Evolutionary conservation across 2,797 vertebrate genomes (phyloP).

Genomic region (Varecia variegata): DNA sequence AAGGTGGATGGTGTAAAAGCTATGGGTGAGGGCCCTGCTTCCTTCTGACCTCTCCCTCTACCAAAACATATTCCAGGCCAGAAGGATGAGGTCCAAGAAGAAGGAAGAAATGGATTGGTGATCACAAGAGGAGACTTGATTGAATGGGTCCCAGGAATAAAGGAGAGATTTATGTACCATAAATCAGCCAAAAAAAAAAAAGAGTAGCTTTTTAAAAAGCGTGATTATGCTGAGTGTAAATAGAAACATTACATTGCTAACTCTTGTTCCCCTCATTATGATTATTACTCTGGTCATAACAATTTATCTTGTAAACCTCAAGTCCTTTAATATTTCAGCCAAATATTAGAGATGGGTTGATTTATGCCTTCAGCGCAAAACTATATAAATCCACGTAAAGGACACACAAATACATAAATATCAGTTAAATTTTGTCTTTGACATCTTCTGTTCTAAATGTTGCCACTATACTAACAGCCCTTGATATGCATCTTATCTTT

Average conservation of each 20-base stretch:
- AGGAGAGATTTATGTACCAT: not conserved
- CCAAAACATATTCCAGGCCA: not conserved
- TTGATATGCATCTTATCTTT: not conserved
- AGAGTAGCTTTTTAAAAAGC: not conserved
- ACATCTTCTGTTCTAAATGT: constrained; percentile 19
- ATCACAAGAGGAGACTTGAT: not conserved
- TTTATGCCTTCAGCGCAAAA: constrained; percentile 8
- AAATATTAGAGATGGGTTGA: not conserved
- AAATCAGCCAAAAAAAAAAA: not conserved
- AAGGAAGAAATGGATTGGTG: not conserved
- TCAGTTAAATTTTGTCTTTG: constrained; percentile 40
- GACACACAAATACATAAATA: not conserved
- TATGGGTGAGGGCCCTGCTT: not conserved
- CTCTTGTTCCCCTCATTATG: not conserved
- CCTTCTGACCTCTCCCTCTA: not conserved
- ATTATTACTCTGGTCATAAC: not conserved
- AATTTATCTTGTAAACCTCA: constrained; percentile 14
- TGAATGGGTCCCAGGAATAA: not conserved
- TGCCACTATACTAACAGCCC: not conserved
- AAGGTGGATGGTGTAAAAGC: not conserved
- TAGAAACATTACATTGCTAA: not conserved
- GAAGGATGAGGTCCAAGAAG: not conserved
- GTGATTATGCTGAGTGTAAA: not conserved
- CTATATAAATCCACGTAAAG: constrained; percentile 2
- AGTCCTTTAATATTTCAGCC: constrained; percentile 12